Evolutionary conservation across 2,888 invertebrate species (phyloP), one percentile per base, ranked within the genome.

Genomic region (Spisula solida): DNA sequence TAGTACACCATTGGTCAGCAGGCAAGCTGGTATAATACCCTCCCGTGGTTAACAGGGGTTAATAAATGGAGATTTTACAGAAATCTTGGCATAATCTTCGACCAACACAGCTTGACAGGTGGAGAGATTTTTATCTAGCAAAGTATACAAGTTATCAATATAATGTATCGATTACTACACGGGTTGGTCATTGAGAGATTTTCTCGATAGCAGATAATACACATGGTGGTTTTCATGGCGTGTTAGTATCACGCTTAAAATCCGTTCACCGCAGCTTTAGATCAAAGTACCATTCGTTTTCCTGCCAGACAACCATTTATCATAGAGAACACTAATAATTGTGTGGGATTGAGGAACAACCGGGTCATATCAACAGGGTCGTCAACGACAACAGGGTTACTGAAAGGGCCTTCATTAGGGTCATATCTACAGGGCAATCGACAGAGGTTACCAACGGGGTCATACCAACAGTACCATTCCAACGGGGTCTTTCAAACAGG

Each of bases 71-170:
- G 14, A 34, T 34, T 70, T 75, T 75, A 75, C 75, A 75, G 75
- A 75, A 75, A 31, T 75, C 75, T 31, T 31, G 75, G 31, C 16
- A 18, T 31, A 31, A 75, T 34, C 34, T 25, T 75, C 34, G 2
- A 34, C 31, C 34, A 14, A 2, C 31, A 75, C 34, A 75, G 31
- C 75, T 31, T 75, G 18, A 75, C 75, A 75, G 75, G 75, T 75
- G 75, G 10, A 75, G 2, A 75, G 75, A 75, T 75, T 75, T 31
- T 34, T 31, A 75, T 75, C 75, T 34, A 34, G 31, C 34, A 34
- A 75, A 75, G 34, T 34, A 75, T 31, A 75, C 75, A 75, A 75
- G 75, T 31, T 75, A 75, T 75, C 75, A 14, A 31, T 75, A 34
- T 34, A 16, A 31, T 75, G 31, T 75, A 75, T 75, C 31, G 75